Evolutionary conservation across 2,888 invertebrate species (phyloP).

Genomic region (Cepaea hortensis): DNA sequence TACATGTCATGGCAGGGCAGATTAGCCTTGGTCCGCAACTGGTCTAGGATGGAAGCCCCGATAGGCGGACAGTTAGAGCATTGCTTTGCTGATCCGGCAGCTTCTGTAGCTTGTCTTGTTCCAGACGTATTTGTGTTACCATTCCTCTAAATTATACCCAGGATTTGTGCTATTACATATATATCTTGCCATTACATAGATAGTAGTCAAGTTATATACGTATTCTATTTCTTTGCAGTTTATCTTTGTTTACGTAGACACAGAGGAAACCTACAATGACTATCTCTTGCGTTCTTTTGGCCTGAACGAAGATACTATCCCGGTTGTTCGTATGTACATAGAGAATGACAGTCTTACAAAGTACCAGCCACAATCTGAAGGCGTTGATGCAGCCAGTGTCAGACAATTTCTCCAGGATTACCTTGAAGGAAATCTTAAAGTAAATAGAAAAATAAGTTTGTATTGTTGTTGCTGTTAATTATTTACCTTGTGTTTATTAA

Average conservation of each 20-base stretch:
- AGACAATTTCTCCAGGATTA: constrained; percentile 91
- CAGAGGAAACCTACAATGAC: constrained; percentile 95
- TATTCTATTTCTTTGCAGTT: constrained; percentile 78
- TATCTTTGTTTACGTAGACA: constrained; percentile 95
- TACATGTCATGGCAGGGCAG: no score
- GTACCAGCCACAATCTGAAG: constrained; percentile 88
- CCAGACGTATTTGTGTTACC: no score
- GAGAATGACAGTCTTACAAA: constrained; percentile 84
- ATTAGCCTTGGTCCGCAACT: no score
- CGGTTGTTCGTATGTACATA: constrained; percentile 89
- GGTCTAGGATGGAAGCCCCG: no score
- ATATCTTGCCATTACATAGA: no score
- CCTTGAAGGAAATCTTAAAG: constrained; percentile 92
- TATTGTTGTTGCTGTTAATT: not conserved
- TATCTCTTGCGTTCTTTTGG: constrained; percentile 99
- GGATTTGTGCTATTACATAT: no score
- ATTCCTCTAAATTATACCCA: no score
- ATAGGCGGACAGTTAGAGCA: no score
- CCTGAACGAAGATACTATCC: constrained; percentile 89
- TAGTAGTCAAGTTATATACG: no score
- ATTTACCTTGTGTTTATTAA: not conserved
- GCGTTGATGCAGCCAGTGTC: constrained; percentile 81
- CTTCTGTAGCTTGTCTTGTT: no score
- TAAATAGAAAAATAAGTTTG: constrained; percentile 57
- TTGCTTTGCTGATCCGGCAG: no score